Evolutionary conservation across 1,140 invertebrate species (phyloP).

Genomic region (Nephotettix cincticeps): DNA sequence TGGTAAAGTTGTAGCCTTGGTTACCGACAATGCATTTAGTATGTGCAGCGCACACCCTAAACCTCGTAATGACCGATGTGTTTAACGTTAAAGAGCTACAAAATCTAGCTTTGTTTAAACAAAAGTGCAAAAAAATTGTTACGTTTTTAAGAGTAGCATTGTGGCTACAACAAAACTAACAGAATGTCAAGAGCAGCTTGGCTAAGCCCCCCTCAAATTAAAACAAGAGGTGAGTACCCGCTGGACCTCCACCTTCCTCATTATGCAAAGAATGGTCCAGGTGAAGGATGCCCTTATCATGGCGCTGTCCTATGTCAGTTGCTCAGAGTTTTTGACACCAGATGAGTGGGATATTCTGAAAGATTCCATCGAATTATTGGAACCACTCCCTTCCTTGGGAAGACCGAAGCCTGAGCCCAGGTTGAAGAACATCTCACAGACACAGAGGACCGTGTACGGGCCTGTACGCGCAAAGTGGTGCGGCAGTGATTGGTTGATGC

Average conservation of each 20-base stretch:
- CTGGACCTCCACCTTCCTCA: slow-evolving; percentile 17
- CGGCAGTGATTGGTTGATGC: neutral
- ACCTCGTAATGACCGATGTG: slow-evolving; percentile 12
- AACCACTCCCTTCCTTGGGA: neutral
- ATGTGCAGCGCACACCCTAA: slow-evolving; percentile 22
- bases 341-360: neutral
- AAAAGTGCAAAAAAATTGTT: slow-evolving; percentile 17
- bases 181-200: neutral
- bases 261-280: neutral
- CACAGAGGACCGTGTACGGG: neutral
- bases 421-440: neutral
- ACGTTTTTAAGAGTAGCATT: slow-evolving; percentile 21
- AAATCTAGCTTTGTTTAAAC: neutral
- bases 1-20: neutral
- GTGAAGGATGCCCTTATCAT: neutral
- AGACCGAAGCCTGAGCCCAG: neutral
- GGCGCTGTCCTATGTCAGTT: slow-evolving; percentile 5
- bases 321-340: neutral
- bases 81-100: neutral
- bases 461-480: neutral
- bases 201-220: neutral
- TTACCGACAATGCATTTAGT: slow-evolving; percentile 4
- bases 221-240: slow-evolving; percentile 6
- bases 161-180: neutral
- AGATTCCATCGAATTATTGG: neutral